Percentiles rank a stretch among this genome's conserved stretches.
Evolutionary conservation across 2,113 vertebrate species (phyloP).

Genomic region (Ceratotherium simum): DNA sequence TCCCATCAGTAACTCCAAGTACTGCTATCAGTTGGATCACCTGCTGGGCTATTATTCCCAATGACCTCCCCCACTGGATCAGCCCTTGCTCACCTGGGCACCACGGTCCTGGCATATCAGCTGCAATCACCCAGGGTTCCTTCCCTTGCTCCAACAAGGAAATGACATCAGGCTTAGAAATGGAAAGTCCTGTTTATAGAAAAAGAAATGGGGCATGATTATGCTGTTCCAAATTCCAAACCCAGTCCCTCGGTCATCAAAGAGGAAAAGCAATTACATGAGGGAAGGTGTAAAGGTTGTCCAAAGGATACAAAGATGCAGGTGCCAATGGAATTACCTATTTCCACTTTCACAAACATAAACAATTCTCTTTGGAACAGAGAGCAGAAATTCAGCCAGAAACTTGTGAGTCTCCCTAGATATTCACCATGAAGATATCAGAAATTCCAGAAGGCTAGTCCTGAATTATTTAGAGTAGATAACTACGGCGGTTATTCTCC

Average conservation of each 20-base stretch:
- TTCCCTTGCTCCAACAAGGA: constrained; percentile 76
- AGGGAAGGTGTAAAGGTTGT: background rate
- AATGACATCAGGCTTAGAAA: constrained; percentile 76
- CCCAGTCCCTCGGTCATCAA: background rate
- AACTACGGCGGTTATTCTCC: background rate
- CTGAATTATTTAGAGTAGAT: background rate
- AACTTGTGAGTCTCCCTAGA: background rate
- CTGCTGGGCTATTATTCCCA: background rate
- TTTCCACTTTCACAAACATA: background rate
- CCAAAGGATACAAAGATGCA: background rate
- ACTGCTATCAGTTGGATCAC: background rate
- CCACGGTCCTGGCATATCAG: background rate
- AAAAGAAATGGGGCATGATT: constrained; percentile 41
- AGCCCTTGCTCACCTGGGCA: constrained; percentile 61
- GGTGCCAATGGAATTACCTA: background rate
- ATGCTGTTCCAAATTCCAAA: constrained; percentile 25
- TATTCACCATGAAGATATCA: background rate
- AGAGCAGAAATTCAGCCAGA: background rate
- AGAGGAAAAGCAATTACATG: background rate
- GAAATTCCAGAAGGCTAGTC: background rate
- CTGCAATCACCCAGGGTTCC: constrained; percentile 72
- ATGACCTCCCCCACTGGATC: background rate
- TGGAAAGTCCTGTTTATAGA: constrained; percentile 69
- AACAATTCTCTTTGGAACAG: background rate
- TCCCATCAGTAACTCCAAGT: background rate